These are phyloP conservation scores for Megatriorchis doriae DNA, from an alignment of 2,113 vertebrate genomes.

Conservation along the genomic window DNA sequence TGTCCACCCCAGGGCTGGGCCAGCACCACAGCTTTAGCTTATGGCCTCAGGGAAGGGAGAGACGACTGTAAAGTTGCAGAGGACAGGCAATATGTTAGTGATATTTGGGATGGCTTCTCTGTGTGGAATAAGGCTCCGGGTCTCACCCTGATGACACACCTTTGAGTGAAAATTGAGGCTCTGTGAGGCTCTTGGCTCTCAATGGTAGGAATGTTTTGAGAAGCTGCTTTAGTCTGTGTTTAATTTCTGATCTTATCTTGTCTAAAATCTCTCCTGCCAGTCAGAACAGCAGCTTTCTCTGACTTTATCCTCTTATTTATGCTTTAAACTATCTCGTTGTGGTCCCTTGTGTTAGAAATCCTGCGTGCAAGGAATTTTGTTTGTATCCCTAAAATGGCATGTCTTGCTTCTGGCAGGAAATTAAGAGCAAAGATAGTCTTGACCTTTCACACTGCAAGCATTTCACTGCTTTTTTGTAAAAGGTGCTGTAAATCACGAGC, in stretches of 20 bases:
- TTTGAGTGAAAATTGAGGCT: not conserved
- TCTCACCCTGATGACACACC: no score
- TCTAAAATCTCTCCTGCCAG: not conserved
- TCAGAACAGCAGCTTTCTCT: not conserved
- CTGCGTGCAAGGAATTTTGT: not conserved
- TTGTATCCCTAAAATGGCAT: rapidly evolving
- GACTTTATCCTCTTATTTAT: not conserved
- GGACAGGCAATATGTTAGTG: no score
- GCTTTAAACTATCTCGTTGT: not conserved
- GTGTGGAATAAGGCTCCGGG: not conserved
- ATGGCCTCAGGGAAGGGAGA: no score
- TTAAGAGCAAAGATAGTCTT: not conserved
- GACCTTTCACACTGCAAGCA: not conserved
- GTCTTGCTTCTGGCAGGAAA: not conserved
- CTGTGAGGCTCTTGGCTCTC: not conserved
- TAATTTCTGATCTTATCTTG: not conserved
- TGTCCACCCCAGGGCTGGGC: not conserved
- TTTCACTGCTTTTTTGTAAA: not conserved
- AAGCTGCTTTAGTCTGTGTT: not conserved
- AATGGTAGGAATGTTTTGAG: not conserved
- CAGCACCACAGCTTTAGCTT: not conserved
- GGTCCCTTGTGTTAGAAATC: not conserved
- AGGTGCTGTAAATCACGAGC: not conserved
- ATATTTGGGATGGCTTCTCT: not conserved
- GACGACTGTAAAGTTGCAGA: not conserved